Evolutionary conservation across 2,113 vertebrate genomes (phyloP).

Genomic region (Corythornis madagascariensis): DNA sequence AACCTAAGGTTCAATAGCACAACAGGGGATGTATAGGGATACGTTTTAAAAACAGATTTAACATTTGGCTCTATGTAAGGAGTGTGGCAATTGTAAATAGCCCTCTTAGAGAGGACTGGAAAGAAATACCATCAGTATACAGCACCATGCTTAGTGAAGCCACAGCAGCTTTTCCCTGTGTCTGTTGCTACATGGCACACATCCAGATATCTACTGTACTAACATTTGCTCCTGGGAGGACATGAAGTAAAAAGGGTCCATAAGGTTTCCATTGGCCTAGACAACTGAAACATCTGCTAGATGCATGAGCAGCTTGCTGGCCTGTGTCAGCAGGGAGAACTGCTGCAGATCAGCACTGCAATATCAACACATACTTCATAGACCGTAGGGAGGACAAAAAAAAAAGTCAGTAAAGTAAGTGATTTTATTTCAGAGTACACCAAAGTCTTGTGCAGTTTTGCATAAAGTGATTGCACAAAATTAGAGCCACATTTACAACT

Average conservation of each 20-base stretch:
- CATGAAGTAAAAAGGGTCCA: slow-evolving; percentile 70
- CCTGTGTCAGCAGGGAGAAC: slow-evolving; percentile 60
- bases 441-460: slow-evolving; percentile 15
- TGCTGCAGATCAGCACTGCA: slow-evolving; percentile 59
- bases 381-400: background rate
- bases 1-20: background rate
- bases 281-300: slow-evolving; percentile 77
- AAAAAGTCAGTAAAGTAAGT: slow-evolving; percentile 34
- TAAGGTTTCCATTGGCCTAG: slow-evolving; percentile 75
- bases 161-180: slow-evolving; percentile 41
- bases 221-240: slow-evolving; percentile 77
- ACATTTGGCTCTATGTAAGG: background rate
- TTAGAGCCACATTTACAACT: background rate
- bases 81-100: background rate
- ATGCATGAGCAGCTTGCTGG: slow-evolving; percentile 74
- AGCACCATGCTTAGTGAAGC: background rate
- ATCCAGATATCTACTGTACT: slow-evolving; percentile 69
- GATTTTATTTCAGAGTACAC: slow-evolving; percentile 45
- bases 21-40: background rate
- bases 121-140: background rate
- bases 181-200: slow-evolving; percentile 45
- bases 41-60: background rate
- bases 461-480: background rate
- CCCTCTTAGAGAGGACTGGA: background rate
- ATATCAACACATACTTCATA: slow-evolving; percentile 66